Evolutionary conservation across 2,888 invertebrate species (phyloP), one percentile per base, ranked within the genome.

Genomic region (Carabus problematicus): DNA sequence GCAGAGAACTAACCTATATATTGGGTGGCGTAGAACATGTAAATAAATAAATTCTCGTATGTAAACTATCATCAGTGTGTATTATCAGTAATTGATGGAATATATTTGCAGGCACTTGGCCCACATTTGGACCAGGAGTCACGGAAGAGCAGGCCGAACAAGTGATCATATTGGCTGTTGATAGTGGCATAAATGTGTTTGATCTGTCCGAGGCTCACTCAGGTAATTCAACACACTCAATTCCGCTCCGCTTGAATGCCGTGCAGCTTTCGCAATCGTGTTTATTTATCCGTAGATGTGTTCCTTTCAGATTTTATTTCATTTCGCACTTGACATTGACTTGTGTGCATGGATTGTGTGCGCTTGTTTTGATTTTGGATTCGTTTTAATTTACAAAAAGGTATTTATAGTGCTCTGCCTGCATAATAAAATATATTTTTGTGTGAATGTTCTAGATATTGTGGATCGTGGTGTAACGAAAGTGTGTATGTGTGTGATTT

Each of bases 131-230:
- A 73, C 86, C 88, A 55, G 87, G 86, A 71, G 87, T 92, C 70
- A 89, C 88, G 74, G 93, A 93, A 79, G 93, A 94, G 74, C 88
- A 91, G 77, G 93, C 95, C 2, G 97, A 98, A 82, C 94, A 96
- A 74, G 92, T 98, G 72, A 87, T 98, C 54, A 92, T 93, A 76
- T 86, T 95, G 72, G 97, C 97, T 45, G 91, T 97, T 77, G 97
- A 97, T 79, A 94, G 94, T 80, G 98, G 98, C 67, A 95, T 98
- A 78, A 98, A 98, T 82, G 87, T 97, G 70, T 98, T 98, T 83
- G 98, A 98, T 83, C 87, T 97, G 70, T 96, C 96, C 11, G 97
- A 98, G 83, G 96, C 96, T 11, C 93, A 94, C 82, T 93, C 92
- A 76, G 88, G 88, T 88, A 79, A 80, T 49, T 49, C 40, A 8